A percentile compares a stretch with the other conserved stretches of the same genome.
phyloP scores from a whole-genome alignment of 2,888 invertebrate genomes.

The Temnothorax unifasciatus region DNA sequence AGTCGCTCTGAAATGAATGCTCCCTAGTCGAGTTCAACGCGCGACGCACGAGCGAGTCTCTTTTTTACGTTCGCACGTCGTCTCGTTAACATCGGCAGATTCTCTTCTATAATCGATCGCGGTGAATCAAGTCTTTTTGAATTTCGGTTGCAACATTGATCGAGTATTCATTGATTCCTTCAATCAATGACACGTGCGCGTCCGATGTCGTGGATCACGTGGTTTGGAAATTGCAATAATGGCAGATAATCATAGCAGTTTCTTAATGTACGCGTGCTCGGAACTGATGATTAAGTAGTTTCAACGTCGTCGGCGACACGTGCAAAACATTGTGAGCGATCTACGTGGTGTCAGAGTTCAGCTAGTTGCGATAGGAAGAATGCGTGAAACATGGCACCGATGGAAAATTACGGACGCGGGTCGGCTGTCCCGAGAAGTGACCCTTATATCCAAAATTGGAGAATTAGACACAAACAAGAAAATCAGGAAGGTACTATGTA shows the following conservation, averaged over 20 bases:
- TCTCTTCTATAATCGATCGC: too few relatives aligned
- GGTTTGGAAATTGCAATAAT: background rate
- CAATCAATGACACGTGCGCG: too few relatives aligned
- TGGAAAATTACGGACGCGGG: background rate
- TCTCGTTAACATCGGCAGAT: too few relatives aligned
- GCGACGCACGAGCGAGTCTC: background rate
- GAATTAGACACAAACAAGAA: too few relatives aligned
- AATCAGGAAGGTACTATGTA: too few relatives aligned
- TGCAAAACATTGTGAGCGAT: background rate
- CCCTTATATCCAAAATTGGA: too few relatives aligned
- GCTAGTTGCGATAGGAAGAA: background rate
- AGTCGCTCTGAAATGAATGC: background rate
- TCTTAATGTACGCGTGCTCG: background rate
- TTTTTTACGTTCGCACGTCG: background rate
- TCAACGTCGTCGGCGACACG: background rate
- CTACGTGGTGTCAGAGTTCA: slow-evolving; percentile 10
- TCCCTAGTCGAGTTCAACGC: background rate
- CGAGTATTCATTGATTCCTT: too few relatives aligned
- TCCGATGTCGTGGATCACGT: too few relatives aligned
- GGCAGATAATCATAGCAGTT: background rate
- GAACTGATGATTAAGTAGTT: slow-evolving; percentile 23
- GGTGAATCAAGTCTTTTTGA: too few relatives aligned
- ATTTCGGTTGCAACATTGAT: too few relatives aligned
- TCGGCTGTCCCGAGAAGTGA: too few relatives aligned
- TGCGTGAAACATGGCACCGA: background rate